Evolutionary conservation across 2,888 invertebrate genomes (phyloP).

Genomic region (Rhimphoctona megacephalus): DNA sequence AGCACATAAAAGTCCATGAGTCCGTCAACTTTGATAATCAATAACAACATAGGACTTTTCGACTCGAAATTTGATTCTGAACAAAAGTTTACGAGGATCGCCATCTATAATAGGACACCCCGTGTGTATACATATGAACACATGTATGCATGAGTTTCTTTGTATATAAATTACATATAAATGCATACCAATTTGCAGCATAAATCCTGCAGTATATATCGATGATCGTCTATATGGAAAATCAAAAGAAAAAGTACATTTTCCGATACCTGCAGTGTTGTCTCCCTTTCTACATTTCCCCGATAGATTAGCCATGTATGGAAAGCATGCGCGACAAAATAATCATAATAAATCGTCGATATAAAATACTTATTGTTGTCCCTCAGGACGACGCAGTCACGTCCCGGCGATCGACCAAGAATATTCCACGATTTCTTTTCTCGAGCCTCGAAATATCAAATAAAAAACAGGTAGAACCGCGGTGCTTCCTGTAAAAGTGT

Average conservation of each 20-base stretch:
- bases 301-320: conserved; percentile 72
- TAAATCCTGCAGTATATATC: conserved; percentile 28
- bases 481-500: too few relatives aligned
- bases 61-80: too few relatives aligned
- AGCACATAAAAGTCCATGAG: background rate
- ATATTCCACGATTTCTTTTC: conserved; percentile 38
- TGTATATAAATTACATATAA: background rate
- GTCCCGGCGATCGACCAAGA: conserved; percentile 40
- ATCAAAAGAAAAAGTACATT: background rate
- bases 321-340: conserved; percentile 36
- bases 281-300: conserved; percentile 24
- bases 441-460: conserved; percentile 18
- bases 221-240: conserved; percentile 44
- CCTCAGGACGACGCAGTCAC: conserved; percentile 46
- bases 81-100: background rate
- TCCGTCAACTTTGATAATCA: background rate
- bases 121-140: background rate
- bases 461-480: too few relatives aligned
- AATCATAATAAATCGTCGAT: conserved; percentile 46
- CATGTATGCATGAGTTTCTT: background rate
- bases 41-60: background rate
- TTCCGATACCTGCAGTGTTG: conserved; percentile 26
- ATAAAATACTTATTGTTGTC: conserved; percentile 22
- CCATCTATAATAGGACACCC: background rate
- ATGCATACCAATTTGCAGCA: conserved; percentile 23